These are phyloP conservation scores for Julus scanicus DNA, from an alignment of 2,888 invertebrate genomes.

Conservation along the genomic window DNA sequence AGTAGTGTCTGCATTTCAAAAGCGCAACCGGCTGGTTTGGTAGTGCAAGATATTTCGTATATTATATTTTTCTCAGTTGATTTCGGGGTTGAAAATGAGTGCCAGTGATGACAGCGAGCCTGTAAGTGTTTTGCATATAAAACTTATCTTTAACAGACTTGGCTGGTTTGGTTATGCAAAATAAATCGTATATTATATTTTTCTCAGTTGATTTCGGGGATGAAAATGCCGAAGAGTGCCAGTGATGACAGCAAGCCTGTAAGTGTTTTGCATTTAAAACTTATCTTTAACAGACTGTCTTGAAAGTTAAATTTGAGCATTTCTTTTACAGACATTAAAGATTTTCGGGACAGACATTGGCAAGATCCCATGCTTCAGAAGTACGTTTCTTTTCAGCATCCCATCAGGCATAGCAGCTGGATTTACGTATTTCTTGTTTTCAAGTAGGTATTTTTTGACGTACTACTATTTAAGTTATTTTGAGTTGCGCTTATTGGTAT, in stretches of 20 bases:
- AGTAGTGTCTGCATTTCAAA: no score
- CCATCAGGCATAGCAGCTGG: constrained; percentile 77
- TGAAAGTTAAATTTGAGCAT: background rate
- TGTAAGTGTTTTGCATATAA: background rate
- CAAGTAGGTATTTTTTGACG: constrained; percentile 72
- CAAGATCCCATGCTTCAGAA: constrained; percentile 80
- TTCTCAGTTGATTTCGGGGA: no score
- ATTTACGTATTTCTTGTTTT: constrained; percentile 77
- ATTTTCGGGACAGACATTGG: background rate
- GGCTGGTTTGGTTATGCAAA: no score
- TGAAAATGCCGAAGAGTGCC: no score
- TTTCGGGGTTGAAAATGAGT: no score
- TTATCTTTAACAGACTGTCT: background rate
- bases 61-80: no score
- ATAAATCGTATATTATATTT: no score
- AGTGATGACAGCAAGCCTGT: background rate
- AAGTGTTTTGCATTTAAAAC: background rate
- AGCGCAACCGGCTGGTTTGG: no score
- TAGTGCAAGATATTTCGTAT: no score
- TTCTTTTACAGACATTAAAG: background rate
- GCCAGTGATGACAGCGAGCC: background rate
- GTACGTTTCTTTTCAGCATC: constrained; percentile 80
- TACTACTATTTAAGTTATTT: background rate
- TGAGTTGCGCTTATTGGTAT: background rate
- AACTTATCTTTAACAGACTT: background rate